Base-by-base conservation (phyloP, 92 coral and sea anemone species). In the Palythoa grandiflora region DNA sequence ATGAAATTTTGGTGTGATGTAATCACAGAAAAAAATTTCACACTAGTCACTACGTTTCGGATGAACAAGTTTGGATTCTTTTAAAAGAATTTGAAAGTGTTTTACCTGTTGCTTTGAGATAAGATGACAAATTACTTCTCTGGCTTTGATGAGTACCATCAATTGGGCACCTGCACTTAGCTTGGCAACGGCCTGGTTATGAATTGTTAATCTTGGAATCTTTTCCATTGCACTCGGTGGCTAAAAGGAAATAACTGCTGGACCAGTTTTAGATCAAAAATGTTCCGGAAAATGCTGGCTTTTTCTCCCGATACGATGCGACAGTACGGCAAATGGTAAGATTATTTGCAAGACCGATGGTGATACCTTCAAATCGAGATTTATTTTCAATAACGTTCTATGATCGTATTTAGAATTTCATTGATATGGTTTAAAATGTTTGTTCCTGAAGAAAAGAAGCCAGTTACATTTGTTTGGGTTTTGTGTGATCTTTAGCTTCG, bases 91-190 rank as follows among this genome's bases (percentile, higher is more conserved):
- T 39, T 28, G n/a, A 47, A 36, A 44, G 47, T 47, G 36, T 21
- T 28, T 20, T 44, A 81, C 86, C 86, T 81, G 86, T 68, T 81
- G 53, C 21, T 81, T 81, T 20, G 44, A 20, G 20, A 47, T 19
- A 81, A 47, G 39, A 44, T 81, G 86, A 81, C 86, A 81, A 81
- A 81, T 81, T 81, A 74, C 37, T 81, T 28, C 59, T 9, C 76
- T 75, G 16, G 73, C 13, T 52, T n/a, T 81, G 86, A 81, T 47
- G 73, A 2, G 74, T 4, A 81, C 86, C 86, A 66, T 81, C 61
- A 81, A 81, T 81, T 35, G 5, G 48, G 20, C 75, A 81, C 86
- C 86, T 10, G 86, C 53, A n/a, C 76, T 6, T 68, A 44, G 86
- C 17, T 6, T 68, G 60, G 86, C 17, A 63, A 81, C 86, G 47